phyloP scores from a whole-genome alignment of 2,888 invertebrate species.

The Elysia crispata region DNA sequence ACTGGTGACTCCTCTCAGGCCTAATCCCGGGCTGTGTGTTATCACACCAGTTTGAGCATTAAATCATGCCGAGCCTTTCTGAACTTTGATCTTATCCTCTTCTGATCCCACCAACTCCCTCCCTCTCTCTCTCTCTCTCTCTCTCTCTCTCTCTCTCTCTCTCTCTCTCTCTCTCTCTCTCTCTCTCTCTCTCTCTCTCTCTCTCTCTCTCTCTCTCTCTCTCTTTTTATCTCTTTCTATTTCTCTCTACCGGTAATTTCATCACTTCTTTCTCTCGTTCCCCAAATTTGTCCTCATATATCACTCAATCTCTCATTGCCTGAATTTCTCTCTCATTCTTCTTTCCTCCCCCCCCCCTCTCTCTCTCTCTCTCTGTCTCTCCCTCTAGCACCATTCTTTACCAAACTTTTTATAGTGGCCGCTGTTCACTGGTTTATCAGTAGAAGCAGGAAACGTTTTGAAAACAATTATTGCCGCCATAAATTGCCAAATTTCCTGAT shows the following conservation, averaged over 20 bases:
- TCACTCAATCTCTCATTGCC: background rate
- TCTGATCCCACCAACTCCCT: slow-evolving; percentile 5
- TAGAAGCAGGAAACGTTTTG: background rate
- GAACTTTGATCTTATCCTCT: background rate
- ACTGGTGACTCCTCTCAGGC: no score
- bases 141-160: slow-evolving; percentile 24
- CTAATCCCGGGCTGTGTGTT: no score
- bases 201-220: background rate
- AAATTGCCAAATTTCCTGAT: background rate
- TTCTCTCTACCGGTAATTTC: slow-evolving; percentile 22
- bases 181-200: slow-evolving; percentile 6
- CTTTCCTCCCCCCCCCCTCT: background rate
- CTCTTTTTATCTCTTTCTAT: slow-evolving; percentile 4
- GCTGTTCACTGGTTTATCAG: background rate
- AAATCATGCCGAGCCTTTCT: no score
- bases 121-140: slow-evolving; percentile 13
- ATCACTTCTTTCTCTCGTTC: no score
- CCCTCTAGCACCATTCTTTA: background rate
- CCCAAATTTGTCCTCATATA: background rate
- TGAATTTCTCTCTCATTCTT: background rate
- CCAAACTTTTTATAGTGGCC: no score
- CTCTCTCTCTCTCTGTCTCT: slow-evolving; percentile 17
- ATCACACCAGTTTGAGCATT: no score
- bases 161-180: background rate
- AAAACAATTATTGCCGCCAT: background rate